phyloP scores from a whole-genome alignment of 2,888 invertebrate genomes.

The Suillia variegata region DNA sequence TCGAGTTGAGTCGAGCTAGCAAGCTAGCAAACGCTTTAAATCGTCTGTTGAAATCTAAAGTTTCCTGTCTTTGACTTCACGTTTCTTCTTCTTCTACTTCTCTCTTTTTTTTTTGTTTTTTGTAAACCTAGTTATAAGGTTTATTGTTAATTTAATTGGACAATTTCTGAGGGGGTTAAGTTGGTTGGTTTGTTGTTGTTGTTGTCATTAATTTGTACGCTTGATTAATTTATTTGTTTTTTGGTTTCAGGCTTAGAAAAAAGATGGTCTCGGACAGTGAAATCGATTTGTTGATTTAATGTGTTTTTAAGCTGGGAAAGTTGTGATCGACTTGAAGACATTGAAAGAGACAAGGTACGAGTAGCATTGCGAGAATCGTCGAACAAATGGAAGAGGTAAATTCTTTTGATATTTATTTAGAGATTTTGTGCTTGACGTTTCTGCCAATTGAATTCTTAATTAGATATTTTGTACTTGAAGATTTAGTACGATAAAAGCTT shows the following conservation, averaged over 20 bases:
- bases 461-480: too few species aligned
- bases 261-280: conserved; percentile 8
- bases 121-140: conserved; percentile 13
- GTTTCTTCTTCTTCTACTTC: neutral
- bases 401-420: too few species aligned
- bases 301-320: too few species aligned
- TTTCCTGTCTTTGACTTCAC: conserved; percentile 37
- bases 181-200: conserved; percentile 26
- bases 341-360: too few species aligned
- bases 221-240: conserved; percentile 30
- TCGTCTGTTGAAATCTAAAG: conserved; percentile 39
- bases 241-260: conserved; percentile 25
- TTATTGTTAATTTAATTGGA: conserved; percentile 54
- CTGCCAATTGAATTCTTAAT: too few species aligned
- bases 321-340: too few species aligned
- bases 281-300: conserved; percentile 19
- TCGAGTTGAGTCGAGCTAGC: conserved; percentile 38
- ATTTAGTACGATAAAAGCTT: too few species aligned
- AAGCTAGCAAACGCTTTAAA: too few species aligned
- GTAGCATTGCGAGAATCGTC: too few species aligned
- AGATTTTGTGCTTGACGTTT: too few species aligned
- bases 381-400: too few species aligned
- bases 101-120: conserved; percentile 15
- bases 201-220: conserved; percentile 31
- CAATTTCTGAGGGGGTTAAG: conserved; percentile 45